Evolutionary conservation across 2,797 vertebrate genomes (phyloP).

Genomic region (Ptychobarbus kaznakovi): DNA sequence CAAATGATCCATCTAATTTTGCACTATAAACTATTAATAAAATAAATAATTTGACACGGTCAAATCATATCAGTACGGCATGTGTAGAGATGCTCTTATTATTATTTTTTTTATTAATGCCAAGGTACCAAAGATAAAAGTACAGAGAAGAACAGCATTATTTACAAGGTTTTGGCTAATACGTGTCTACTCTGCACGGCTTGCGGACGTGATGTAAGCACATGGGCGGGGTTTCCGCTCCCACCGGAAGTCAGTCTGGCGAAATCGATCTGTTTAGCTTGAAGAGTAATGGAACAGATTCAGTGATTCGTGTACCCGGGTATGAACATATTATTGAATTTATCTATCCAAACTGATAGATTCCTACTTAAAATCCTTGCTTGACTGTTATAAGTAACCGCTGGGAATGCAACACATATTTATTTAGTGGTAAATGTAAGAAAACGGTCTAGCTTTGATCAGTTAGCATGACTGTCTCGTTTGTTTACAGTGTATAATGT

Average conservation of each 20-base stretch:
- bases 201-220: neutral
- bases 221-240: neutral
- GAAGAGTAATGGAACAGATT: conserved; percentile 14
- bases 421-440: neutral
- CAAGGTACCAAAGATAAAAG: too few species aligned
- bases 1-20: too few species aligned
- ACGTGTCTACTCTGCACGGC: neutral
- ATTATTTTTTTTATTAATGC: too few species aligned
- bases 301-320: conserved; percentile 12
- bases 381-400: neutral
- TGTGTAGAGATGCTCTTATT: neutral
- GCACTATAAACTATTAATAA: too few species aligned
- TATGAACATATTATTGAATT: neutral
- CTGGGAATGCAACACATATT: rapidly evolving
- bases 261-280: neutral
- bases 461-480: neutral
- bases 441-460: neutral
- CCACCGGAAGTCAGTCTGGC: neutral
- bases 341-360: neutral
- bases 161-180: neutral
- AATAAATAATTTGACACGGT: too few species aligned
- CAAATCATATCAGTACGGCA: neutral
- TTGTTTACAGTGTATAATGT: too few species aligned
- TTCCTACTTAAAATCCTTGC: neutral
- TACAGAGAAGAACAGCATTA: too few species aligned